Percentiles rank a stretch among this genome's conserved stretches.
Evolutionary conservation across 2,113 vertebrate species (phyloP).

Genomic region (Brienomyrus longianalis): DNA sequence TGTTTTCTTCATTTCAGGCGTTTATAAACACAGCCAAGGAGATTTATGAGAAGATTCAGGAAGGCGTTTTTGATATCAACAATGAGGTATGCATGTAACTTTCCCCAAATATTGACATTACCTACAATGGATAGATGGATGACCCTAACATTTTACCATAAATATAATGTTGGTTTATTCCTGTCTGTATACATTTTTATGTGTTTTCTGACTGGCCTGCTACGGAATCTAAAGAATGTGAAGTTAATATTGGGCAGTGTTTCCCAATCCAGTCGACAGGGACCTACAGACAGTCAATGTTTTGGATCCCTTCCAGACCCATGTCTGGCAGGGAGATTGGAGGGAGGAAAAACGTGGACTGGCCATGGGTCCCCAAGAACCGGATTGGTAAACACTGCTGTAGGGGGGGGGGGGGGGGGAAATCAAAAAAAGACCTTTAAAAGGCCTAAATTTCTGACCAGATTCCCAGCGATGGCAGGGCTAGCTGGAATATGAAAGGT

Average conservation of each 20-base stretch:
- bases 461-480: neutral
- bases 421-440: neutral
- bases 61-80: conserved; percentile 99
- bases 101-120: neutral
- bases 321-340: neutral
- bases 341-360: neutral
- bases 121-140: neutral
- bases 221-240: neutral
- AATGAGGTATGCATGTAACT: conserved; percentile 77
- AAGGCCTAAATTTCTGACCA: neutral
- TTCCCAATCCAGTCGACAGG: neutral
- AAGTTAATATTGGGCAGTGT: neutral
- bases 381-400: too few species aligned
- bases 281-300: neutral
- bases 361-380: neutral
- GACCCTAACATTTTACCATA: neutral
- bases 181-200: neutral
- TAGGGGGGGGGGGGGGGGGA: neutral
- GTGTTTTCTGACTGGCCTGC: neutral
- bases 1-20: conserved; percentile 65
- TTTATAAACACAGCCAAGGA: conserved; percentile 99
- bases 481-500: neutral
- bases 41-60: conserved; percentile 99
- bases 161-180: neutral
- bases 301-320: neutral